Percentiles rank a stretch among this genome's conserved stretches.
These are phyloP conservation scores for Aphyosemion australe DNA, from an alignment of 2,113 vertebrate genomes.

Conservation along the genomic window DNA sequence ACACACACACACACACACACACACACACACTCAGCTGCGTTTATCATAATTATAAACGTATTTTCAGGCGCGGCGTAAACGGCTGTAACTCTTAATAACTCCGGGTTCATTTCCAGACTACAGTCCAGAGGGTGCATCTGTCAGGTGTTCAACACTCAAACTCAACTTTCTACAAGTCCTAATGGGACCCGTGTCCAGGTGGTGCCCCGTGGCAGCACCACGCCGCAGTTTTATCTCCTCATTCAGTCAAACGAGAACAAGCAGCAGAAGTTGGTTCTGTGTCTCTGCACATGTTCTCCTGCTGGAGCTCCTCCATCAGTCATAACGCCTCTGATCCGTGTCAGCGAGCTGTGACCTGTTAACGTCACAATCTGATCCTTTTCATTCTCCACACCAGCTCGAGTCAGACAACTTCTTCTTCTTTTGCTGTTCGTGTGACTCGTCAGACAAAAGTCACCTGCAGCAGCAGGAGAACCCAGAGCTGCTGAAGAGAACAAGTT, in stretches of 20 bases:
- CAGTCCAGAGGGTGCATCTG: slow-evolving; percentile 55
- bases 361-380: slow-evolving; percentile 58
- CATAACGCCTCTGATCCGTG: slow-evolving; percentile 42
- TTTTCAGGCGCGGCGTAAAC: slow-evolving; percentile 58
- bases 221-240: slow-evolving; percentile 1
- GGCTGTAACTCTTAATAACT: slow-evolving; percentile 56
- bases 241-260: slow-evolving; percentile 4
- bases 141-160: slow-evolving; percentile 32
- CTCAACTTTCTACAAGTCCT: slow-evolving; percentile 38
- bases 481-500: slow-evolving; percentile 27
- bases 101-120: slow-evolving; percentile 55
- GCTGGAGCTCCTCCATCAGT: slow-evolving; percentile 28
- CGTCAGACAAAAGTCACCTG: slow-evolving; percentile 34
- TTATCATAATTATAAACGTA: slow-evolving; percentile 57
- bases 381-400: not conserved
- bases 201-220: slow-evolving; percentile 10
- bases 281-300: too few species aligned
- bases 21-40: slow-evolving; percentile 35
- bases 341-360: slow-evolving; percentile 62
- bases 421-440: slow-evolving; percentile 33
- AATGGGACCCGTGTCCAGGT: slow-evolving; percentile 33
- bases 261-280: not conserved
- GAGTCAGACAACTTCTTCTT: slow-evolving; percentile 20
- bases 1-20: too few species aligned
- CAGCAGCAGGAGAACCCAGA: slow-evolving; percentile 32